These are phyloP conservation scores for Ecliptopera silaceata DNA, from an alignment of 2,888 invertebrate genomes.

Conservation along the genomic window DNA sequence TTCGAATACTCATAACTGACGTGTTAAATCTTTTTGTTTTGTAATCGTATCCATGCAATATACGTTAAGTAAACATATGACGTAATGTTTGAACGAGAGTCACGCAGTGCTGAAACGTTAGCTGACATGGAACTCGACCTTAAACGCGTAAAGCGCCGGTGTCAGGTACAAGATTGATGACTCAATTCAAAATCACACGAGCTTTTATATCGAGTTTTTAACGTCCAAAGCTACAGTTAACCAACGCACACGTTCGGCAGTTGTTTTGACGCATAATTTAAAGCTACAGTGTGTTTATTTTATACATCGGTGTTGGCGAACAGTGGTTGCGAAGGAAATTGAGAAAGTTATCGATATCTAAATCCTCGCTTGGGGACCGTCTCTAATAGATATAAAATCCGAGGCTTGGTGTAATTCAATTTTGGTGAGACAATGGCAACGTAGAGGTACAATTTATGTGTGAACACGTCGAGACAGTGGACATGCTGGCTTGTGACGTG, in stretches of 20 bases:
- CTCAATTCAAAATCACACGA: slow-evolving; percentile 56
- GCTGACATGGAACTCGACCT: slow-evolving; percentile 10
- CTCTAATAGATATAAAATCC: slow-evolving; percentile 80
- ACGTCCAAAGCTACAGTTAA: background rate
- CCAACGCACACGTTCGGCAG: background rate
- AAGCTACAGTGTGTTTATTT: too few species aligned
- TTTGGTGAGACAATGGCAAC: slow-evolving; percentile 57
- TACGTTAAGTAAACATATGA: background rate
- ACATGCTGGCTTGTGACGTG: slow-evolving; percentile 22
- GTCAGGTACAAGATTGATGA: slow-evolving; percentile 69
- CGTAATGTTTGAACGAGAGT: background rate
- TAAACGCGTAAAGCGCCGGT: slow-evolving; percentile 53
- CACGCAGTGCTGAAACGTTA: slow-evolving; percentile 1
- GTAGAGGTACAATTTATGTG: slow-evolving; percentile 58
- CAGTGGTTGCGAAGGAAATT: slow-evolving; percentile 65
- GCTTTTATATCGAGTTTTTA: slow-evolving; percentile 53
- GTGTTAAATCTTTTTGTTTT: background rate
- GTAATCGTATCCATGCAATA: background rate
- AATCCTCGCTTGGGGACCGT: slow-evolving; percentile 71
- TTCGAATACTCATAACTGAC: background rate
- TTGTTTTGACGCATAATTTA: background rate
- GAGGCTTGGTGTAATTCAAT: slow-evolving; percentile 75
- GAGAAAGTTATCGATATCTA: slow-evolving; percentile 79
- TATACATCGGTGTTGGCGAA: too few species aligned
- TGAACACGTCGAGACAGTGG: slow-evolving; percentile 46